These are phyloP conservation scores for Penaeus japonicus DNA, from an alignment of 1,140 invertebrate species.

Conservation along the genomic window DNA sequence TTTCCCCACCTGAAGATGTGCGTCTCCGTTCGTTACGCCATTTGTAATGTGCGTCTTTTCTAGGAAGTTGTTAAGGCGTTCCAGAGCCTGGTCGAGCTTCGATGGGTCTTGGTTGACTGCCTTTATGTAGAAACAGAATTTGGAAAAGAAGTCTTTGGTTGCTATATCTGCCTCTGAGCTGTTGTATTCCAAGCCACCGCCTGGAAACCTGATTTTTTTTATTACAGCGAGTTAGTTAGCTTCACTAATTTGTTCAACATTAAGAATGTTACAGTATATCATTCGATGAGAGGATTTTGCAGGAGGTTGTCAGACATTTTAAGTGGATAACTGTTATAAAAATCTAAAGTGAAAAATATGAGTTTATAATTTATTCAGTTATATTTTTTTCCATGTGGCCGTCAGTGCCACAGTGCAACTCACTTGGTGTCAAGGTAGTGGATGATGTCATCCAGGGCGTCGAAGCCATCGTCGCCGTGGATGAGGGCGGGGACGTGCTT, in stretches of 20 bases:
- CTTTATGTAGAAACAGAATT: conserved; percentile 71
- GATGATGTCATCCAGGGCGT: conserved; percentile 70
- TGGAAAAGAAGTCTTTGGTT: conserved; percentile 70
- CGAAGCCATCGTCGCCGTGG: conserved; percentile 63
- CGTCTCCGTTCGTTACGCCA: conserved; percentile 11
- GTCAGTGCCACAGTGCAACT: too few species aligned
- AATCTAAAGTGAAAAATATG: neutral
- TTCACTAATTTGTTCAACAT: too few species aligned
- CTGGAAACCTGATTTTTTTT: conserved; percentile 65
- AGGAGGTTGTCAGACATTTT: too few species aligned
- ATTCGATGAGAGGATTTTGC: too few species aligned
- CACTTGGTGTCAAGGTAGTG: conserved; percentile 67
- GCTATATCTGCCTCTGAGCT: conserved; percentile 66
- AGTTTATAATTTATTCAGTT: too few species aligned
- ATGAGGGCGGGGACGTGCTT: conserved; percentile 67
- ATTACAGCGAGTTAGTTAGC: too few species aligned
- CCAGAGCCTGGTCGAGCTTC: conserved; percentile 66
- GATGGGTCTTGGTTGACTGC: conserved; percentile 67
- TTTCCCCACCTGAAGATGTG: neutral
- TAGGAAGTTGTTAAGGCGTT: conserved; percentile 66
- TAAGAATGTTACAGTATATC: too few species aligned
- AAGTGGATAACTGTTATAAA: too few species aligned
- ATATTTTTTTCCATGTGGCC: too few species aligned
- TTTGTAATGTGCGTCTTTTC: conserved; percentile 11
- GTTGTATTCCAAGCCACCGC: conserved; percentile 64